A percentile compares a stretch with the other conserved stretches of the same genome.
Evolutionary conservation across 2,113 vertebrate species (phyloP).

Genomic region (Hyperoodon ampullatus): DNA sequence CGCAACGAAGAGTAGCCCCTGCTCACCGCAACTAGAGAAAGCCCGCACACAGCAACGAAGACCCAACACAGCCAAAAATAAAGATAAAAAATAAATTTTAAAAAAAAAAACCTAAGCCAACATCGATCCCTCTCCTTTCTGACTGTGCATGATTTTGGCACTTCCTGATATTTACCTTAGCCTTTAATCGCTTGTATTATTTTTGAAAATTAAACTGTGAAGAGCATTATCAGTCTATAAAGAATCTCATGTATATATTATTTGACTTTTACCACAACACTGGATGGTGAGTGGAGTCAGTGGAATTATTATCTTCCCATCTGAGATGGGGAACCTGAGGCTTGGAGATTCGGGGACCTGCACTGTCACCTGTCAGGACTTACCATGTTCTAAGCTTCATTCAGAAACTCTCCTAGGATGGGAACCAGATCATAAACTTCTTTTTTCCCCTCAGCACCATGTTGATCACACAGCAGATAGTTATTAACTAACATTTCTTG

Average conservation of each 20-base stretch:
- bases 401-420: background rate
- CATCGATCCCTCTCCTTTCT: background rate
- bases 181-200: background rate
- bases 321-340: background rate
- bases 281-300: background rate
- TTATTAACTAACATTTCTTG: background rate
- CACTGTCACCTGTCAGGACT: background rate
- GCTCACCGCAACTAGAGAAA: too few species aligned
- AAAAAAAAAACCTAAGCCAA: background rate
- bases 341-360: background rate
- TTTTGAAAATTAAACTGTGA: background rate
- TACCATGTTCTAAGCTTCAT: background rate
- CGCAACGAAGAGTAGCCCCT: too few species aligned
- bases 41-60: too few species aligned
- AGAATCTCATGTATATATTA: background rate
- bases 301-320: background rate
- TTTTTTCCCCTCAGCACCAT: too few species aligned
- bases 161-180: background rate
- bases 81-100: too few species aligned
- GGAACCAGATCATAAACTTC: background rate
- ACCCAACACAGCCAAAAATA: too few species aligned
- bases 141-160: background rate
- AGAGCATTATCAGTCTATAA: background rate
- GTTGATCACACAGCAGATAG: background rate
- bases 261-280: background rate